These are phyloP conservation scores for Esox masquinongy DNA, from an alignment of 2,797 vertebrate species.

Conservation along the genomic window DNA sequence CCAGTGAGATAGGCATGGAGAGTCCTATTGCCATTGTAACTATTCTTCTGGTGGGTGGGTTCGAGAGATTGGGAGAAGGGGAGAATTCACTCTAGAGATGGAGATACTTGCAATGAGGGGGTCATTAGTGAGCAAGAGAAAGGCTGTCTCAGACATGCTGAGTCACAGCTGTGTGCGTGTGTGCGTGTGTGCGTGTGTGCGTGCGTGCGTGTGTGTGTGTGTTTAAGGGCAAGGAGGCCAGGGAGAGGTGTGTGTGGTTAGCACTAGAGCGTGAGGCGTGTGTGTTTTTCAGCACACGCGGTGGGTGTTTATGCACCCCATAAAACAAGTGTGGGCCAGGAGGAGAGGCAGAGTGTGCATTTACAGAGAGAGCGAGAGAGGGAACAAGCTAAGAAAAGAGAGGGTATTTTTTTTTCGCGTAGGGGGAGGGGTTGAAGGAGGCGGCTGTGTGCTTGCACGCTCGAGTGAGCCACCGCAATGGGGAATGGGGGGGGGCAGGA, in stretches of 20 bases:
- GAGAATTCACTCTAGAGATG: not conserved
- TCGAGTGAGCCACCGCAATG: not conserved
- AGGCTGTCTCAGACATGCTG: not conserved
- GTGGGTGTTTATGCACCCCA: constrained; percentile 1
- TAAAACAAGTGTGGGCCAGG: not conserved
- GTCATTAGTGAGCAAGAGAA: not conserved
- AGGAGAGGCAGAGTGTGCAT: not conserved
- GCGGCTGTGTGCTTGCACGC: constrained; percentile 1
- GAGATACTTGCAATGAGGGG: not conserved
- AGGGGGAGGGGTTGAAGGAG: not conserved
- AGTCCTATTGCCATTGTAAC: not conserved
- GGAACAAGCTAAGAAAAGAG: not conserved
- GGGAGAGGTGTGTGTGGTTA: constrained; percentile 1
- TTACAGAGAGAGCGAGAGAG: not conserved
- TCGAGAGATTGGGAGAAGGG: not conserved
- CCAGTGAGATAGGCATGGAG: not conserved
- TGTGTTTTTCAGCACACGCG: not conserved
- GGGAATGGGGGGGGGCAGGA: not conserved
- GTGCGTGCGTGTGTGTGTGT: constrained; percentile 2
- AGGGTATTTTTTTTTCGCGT: not conserved
- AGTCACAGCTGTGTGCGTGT: constrained; percentile 5
- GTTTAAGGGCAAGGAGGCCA: not conserved
- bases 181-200: constrained; percentile 2
- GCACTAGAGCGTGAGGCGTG: not conserved
- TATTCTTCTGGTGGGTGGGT: not conserved